phyloP scores from a whole-genome alignment of 2,888 invertebrate genomes.

The Eristalinus aeneus region DNA sequence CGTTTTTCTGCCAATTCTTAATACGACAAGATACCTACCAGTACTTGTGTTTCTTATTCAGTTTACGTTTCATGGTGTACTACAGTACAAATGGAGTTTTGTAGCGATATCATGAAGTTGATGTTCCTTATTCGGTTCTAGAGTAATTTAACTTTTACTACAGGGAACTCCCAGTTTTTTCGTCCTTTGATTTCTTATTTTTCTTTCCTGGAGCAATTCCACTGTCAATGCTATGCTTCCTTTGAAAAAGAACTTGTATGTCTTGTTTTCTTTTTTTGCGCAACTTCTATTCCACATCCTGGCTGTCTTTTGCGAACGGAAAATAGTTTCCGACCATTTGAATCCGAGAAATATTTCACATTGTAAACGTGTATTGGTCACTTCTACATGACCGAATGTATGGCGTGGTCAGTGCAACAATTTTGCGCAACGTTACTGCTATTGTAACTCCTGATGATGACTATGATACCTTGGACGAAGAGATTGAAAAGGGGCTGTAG shows the following conservation, averaged over 20 bases:
- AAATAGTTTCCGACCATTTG: constrained; percentile 18
- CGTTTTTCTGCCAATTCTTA: constrained; percentile 2
- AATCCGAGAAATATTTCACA: constrained; percentile 20
- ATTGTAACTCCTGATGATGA: constrained; percentile 8
- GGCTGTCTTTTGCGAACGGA: constrained; percentile 5
- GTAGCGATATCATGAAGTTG: not conserved
- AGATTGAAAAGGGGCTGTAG: not conserved
- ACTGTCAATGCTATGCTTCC: not conserved
- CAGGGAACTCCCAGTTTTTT: not conserved
- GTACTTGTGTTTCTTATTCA: constrained; percentile 5
- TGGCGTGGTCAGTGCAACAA: constrained; percentile 22
- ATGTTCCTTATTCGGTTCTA: not conserved
- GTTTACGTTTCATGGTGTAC: constrained; percentile 1
- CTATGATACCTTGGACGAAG: constrained; percentile 10
- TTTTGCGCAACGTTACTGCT: constrained; percentile 17
- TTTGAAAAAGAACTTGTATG: not conserved
- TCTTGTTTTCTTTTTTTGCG: not conserved
- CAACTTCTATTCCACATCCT: constrained; percentile 2
- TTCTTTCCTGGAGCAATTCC: not conserved
- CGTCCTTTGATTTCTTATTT: not conserved
- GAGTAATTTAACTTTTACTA: not conserved
- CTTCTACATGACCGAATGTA: not conserved
- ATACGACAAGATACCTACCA: not conserved
- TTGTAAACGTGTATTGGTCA: not conserved
- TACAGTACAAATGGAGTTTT: not conserved